Percentiles rank a stretch among this genome's conserved stretches.
phyloP scores from a whole-genome alignment of 2,888 invertebrate species.

The Parnassius mnemosyne region DNA sequence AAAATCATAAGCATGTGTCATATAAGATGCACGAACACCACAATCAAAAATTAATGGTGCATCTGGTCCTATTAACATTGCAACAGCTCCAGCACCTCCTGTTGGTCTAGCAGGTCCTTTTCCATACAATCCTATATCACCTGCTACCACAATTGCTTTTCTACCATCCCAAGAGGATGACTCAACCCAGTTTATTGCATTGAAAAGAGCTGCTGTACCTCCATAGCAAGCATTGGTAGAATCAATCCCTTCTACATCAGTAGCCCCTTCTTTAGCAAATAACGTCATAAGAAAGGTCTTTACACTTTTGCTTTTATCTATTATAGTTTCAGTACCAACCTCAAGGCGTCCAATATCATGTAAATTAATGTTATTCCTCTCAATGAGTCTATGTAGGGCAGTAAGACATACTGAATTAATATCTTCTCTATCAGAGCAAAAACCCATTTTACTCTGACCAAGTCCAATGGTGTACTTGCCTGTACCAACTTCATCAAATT shows the following conservation, averaged over 20 bases:
- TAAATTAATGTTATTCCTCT: slow-evolving; percentile 87
- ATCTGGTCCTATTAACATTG: slow-evolving; percentile 96
- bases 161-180: slow-evolving; percentile 98
- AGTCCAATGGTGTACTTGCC: slow-evolving; percentile 98
- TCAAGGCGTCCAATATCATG: slow-evolving; percentile 94
- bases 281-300: slow-evolving; percentile 98
- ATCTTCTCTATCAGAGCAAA: slow-evolving; percentile 98
- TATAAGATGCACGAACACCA: slow-evolving; percentile 91
- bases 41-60: slow-evolving; percentile 96
- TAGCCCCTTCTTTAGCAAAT: slow-evolving; percentile 93
- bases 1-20: slow-evolving; percentile 98
- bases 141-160: slow-evolving; percentile 95
- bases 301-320: slow-evolving; percentile 99
- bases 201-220: slow-evolving; percentile 98
- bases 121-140: slow-evolving; percentile 98
- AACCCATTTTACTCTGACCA: slow-evolving; percentile 97
- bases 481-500: slow-evolving; percentile 87
- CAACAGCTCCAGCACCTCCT: slow-evolving; percentile 98
- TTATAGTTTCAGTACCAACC: slow-evolving; percentile 98
- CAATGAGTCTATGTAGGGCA: slow-evolving; percentile 91
- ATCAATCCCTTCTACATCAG: slow-evolving; percentile 97
- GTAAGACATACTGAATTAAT: slow-evolving; percentile 97
- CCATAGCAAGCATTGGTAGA: slow-evolving; percentile 99
- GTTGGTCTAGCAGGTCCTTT: slow-evolving; percentile 97
- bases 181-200: slow-evolving; percentile 97